phyloP scores from a whole-genome alignment of 2,888 invertebrate genomes.

The Drosophila hamatofila region DNA sequence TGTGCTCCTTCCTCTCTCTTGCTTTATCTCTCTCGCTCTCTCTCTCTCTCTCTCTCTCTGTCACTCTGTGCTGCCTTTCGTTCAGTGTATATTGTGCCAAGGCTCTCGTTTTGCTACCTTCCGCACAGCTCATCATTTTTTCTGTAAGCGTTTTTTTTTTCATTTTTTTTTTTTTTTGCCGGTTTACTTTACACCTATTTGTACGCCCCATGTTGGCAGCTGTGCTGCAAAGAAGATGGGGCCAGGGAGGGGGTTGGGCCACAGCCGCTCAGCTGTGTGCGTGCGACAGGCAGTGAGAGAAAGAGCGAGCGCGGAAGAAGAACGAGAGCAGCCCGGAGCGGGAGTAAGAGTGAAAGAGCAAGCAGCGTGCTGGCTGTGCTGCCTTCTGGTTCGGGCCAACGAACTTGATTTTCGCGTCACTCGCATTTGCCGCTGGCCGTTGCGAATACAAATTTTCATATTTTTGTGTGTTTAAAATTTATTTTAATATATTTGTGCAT shows the following conservation, averaged over 20 bases:
- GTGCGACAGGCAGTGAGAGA: conserved; percentile 40
- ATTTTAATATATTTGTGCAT: conserved; percentile 50
- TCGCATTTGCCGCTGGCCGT: conserved; percentile 37
- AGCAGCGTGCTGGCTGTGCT: conserved; percentile 16
- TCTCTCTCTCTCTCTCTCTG: not conserved
- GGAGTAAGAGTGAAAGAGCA: conserved; percentile 18
- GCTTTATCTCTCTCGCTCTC: not conserved
- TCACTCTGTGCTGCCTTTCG: not conserved
- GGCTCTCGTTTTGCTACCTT: conserved; percentile 47
- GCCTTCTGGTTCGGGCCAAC: conserved; percentile 78
- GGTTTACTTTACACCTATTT: conserved; percentile 69
- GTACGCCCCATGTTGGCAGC: conserved; percentile 65
- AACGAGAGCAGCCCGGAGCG: conserved; percentile 13
- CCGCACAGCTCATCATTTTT: conserved; percentile 57
- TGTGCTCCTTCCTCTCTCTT: not conserved
- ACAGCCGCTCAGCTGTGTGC: conserved; percentile 72
- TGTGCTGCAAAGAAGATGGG: conserved; percentile 39
- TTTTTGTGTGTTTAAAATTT: conserved; percentile 48
- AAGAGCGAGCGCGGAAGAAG: conserved; percentile 9
- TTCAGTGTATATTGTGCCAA: conserved; percentile 34
- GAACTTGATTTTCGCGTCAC: conserved; percentile 78
- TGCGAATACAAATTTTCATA: conserved; percentile 51
- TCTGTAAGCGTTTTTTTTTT: conserved; percentile 18
- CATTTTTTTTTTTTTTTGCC: conserved; percentile 56
- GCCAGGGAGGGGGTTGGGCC: conserved; percentile 20